These are phyloP conservation scores for Campoletis sonorensis DNA, from an alignment of 1,140 invertebrate species.

Conservation along the genomic window DNA sequence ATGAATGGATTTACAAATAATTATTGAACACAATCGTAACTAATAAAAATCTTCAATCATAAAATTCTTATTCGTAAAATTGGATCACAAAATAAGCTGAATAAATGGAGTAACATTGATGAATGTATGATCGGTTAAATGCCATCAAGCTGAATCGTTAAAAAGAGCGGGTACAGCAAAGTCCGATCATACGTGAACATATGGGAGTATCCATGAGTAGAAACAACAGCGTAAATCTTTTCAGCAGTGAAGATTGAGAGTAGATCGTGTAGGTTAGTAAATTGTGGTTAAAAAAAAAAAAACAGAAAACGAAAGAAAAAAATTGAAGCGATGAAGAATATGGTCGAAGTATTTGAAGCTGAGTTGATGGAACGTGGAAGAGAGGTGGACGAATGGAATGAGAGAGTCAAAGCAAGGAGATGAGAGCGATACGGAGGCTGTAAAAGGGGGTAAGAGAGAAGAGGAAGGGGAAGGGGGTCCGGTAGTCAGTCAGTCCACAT, in stretches of 20 bases:
- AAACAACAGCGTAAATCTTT: neutral
- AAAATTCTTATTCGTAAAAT: neutral
- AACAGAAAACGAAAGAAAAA: conserved; percentile 3
- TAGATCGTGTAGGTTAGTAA: conserved; percentile 3
- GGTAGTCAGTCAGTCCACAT: conserved; percentile 64
- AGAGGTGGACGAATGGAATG: conserved; percentile 34
- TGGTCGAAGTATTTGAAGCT: conserved; percentile 18
- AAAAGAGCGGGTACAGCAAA: too few species aligned
- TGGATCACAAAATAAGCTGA: neutral
- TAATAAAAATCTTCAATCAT: neutral
- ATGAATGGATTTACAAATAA: too few species aligned
- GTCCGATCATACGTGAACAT: neutral
- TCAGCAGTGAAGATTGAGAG: neutral
- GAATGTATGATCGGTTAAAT: too few species aligned
- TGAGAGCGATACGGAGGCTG: neutral
- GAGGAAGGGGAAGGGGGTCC: conserved; percentile 55
- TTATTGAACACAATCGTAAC: too few species aligned
- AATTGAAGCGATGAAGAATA: conserved; percentile 25
- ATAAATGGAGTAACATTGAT: too few species aligned
- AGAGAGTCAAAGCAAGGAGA: conserved; percentile 28
- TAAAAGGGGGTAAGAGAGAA: conserved; percentile 41
- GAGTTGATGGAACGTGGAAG: conserved; percentile 11
- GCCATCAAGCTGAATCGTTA: too few species aligned
- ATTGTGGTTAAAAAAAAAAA: conserved; percentile 14
- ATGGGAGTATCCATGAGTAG: neutral